Evolutionary conservation across 2,797 vertebrate species (phyloP).

Genomic region (Ciconia nigra): DNA sequence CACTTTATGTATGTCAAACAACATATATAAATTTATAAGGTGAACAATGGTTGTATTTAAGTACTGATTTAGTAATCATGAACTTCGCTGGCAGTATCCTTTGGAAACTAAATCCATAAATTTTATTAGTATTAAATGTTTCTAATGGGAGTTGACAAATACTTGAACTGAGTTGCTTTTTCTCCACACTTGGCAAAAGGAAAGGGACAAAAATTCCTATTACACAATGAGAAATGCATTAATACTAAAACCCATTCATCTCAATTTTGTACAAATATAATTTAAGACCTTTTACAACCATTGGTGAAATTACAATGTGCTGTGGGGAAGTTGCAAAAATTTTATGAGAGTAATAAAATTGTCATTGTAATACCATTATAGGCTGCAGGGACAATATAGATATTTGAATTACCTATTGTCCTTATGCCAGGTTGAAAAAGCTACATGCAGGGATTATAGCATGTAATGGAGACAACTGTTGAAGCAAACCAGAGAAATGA

Average conservation of each 20-base stretch:
- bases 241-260: slow-evolving; percentile 86
- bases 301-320: slow-evolving; percentile 88
- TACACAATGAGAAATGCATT: slow-evolving; percentile 82
- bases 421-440: slow-evolving; percentile 54
- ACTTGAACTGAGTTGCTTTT: slow-evolving; percentile 88
- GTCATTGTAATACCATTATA: slow-evolving; percentile 87
- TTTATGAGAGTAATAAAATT: slow-evolving; percentile 94
- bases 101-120: slow-evolving; percentile 91
- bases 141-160: slow-evolving; percentile 99
- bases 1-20: slow-evolving; percentile 71
- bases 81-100: slow-evolving; percentile 87
- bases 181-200: slow-evolving; percentile 84
- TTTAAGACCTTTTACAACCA: slow-evolving; percentile 87
- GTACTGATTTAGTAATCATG: slow-evolving; percentile 81
- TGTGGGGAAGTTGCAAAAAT: slow-evolving; percentile 85
- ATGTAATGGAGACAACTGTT: slow-evolving; percentile 59
- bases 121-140: slow-evolving; percentile 95
- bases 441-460: slow-evolving; percentile 35
- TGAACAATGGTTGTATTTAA: slow-evolving; percentile 89
- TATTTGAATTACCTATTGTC: slow-evolving; percentile 61
- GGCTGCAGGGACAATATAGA: slow-evolving; percentile 70
- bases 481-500: slow-evolving; percentile 44
- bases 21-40: slow-evolving; percentile 81
- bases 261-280: slow-evolving; percentile 86
- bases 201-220: slow-evolving; percentile 81